phyloP scores from a whole-genome alignment of 2,113 vertebrate species.

The Nicator chloris region DNA sequence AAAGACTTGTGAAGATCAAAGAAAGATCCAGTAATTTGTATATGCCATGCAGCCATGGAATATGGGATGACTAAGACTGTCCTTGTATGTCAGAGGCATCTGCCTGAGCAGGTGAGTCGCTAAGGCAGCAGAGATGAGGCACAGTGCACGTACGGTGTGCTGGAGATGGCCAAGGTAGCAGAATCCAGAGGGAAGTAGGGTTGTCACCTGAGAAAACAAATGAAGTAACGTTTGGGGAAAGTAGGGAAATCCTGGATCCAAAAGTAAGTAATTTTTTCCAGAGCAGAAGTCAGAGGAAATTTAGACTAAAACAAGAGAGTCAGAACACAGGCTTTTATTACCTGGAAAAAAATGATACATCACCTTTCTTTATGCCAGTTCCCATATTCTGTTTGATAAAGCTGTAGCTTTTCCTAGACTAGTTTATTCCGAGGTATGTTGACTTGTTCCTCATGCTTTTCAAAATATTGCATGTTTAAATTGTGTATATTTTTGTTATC shows the following conservation, averaged over 20 bases:
- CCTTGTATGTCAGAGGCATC: neutral
- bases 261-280: neutral
- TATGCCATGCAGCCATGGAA: neutral
- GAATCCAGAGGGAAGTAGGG: slow-evolving; percentile 45
- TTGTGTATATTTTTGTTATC: neutral
- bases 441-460: neutral
- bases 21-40: neutral
- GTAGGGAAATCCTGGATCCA: slow-evolving; percentile 1
- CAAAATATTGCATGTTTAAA: neutral
- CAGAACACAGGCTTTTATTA: neutral
- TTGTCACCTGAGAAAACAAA: slow-evolving; percentile 51
- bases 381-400: neutral
- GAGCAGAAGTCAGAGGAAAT: neutral
- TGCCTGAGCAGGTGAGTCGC: neutral
- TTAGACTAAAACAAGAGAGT: neutral
- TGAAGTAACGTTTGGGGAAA: slow-evolving; percentile 36
- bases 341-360: neutral
- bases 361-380: neutral
- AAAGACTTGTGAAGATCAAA: neutral
- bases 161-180: slow-evolving; percentile 37
- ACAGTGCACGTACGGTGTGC: neutral
- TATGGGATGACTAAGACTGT: neutral
- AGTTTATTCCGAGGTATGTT: neutral
- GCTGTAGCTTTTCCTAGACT: neutral
- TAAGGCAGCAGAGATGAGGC: neutral